Base-by-base conservation (phyloP, 1,140 invertebrate species). In the Leptoteleia sp. region DNA sequence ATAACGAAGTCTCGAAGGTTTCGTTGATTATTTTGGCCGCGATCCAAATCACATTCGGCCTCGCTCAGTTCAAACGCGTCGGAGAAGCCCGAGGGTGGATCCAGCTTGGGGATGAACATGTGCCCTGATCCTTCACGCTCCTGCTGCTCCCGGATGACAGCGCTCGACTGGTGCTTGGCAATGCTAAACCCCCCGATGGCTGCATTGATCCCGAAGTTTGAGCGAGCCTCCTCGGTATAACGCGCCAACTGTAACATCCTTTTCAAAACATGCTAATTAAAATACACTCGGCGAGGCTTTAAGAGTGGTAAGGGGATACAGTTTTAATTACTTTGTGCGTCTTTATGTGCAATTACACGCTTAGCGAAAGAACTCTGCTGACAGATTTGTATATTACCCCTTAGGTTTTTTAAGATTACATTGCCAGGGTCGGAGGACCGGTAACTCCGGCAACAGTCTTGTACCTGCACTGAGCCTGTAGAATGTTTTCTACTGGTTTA, bases 81-180 rank as follows among this genome's bases (percentile, higher is more conserved):
- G 83, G 91, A 91, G 88, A 92, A 92, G 16, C 90, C 87, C 80
- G 90, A 87, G 82, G 91, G 91, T 83, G 91, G 91, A 84, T 92
- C 90, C 85, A 92, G 87, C 80, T 91, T 89, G 84, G 91, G 89
- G 85, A 89, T 86, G 88, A 91, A 92, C 89, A 91, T 87, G 87
- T 86, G 87, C 87, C 88, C 85, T 85, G 87, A 84, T 89, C 87
- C 87, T 83, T 89, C 85, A 84, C 86, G 87, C 80, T 88, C 86
- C 84, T 86, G 85, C 81, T 89, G 86, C 82, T 88, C 87, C 84
- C 83, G 80, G 85, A 83, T 83, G 84, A 83, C 64, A 88, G 83
- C 82, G 86, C 86, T 62, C 88, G 88, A 85, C 88, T 89, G 86
- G 87, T 89, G 84, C 88, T 88, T 89, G 88, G 88, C 64, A 89